These are phyloP conservation scores for Eudasyphora cyanicolor DNA, from an alignment of 2,888 invertebrate species.

Conservation along the genomic window DNA sequence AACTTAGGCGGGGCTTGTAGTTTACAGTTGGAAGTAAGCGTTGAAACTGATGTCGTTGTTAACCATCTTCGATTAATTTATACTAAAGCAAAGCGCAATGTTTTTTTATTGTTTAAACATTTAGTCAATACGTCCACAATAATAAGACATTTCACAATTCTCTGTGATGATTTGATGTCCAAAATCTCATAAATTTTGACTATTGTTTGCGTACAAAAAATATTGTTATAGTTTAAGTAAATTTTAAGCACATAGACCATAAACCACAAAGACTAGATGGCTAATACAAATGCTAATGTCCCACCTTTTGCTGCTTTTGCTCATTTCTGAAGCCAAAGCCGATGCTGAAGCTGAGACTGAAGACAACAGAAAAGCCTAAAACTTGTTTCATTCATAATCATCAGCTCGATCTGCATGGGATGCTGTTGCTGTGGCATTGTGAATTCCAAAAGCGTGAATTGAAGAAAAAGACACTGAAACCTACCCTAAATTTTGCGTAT, in stretches of 20 bases:
- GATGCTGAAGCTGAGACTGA: background rate
- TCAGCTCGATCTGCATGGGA: background rate
- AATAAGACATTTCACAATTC: constrained; percentile 32
- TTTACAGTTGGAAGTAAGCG: constrained; percentile 74
- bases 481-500: background rate
- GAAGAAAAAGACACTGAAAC: too few species aligned
- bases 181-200: constrained; percentile 11
- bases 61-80: constrained; percentile 75
- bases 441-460: background rate
- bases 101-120: constrained; percentile 46
- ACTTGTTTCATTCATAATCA: constrained; percentile 14
- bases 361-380: constrained; percentile 7
- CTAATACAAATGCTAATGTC: background rate
- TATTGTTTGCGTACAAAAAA: background rate
- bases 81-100: constrained; percentile 70
- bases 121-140: background rate
- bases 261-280: background rate
- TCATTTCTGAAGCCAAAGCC: background rate
- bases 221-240: constrained; percentile 29
- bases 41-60: constrained; percentile 78
- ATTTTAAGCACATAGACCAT: background rate
- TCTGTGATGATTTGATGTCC: constrained; percentile 19
- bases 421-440: background rate
- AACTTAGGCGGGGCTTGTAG: constrained; percentile 61
- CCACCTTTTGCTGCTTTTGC: background rate